Base-by-base conservation (phyloP, 37 sponge, comb jelly and placozoan species). In the Tethya wilhelma region DNA sequence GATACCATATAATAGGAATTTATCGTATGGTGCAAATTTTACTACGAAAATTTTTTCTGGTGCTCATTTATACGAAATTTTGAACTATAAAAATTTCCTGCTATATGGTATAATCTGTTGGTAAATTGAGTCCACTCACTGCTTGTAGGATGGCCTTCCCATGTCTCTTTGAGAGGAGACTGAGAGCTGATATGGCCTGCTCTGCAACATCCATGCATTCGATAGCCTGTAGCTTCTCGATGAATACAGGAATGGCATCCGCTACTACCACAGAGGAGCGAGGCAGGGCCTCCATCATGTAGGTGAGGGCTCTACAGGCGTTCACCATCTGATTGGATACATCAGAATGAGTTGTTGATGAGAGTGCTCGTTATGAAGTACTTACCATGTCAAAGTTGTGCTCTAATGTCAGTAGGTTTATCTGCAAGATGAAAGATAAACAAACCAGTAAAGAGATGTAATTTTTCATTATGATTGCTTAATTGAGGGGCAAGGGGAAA, bases 141-240 rank as follows among this genome's bases (percentile, higher is more conserved):
- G 92, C 83, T 73, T 94, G 86, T 1, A 98, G 84, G 25, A 98
- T 93, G 41, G 81, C 77, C 44, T 90, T 92, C 36, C 90, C 86
- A 72, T 93, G 91, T 73, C 80, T 87, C 59, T 74, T 74, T 29
- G 96, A 94, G 22, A 99, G 82, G 31, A 94, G 84, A 25, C 96
- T 95, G 41, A 99, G 80, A 26, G 99, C 93, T 20, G 89, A 80
- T 1, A 99, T 85, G 6, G 97, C 95, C 66, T 99, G 99, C 49
- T 99, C 99, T 17, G 99, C 99, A 8, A 99, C 97, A 79, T 98
- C 99, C 90, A 98, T 93, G 79, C 92, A 98, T 74, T 91, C 82
- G 28, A 98, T 98, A 38, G 79, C 84, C 69, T 80, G 72, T 40
- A 92, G 82, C 72, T 94, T 97, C 69, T 86, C 85, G 25, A 97